Percentiles rank a stretch among this genome's conserved stretches.
phyloP scores from a whole-genome alignment of 2,888 invertebrate species.

The Protodeltote pygarga region DNA sequence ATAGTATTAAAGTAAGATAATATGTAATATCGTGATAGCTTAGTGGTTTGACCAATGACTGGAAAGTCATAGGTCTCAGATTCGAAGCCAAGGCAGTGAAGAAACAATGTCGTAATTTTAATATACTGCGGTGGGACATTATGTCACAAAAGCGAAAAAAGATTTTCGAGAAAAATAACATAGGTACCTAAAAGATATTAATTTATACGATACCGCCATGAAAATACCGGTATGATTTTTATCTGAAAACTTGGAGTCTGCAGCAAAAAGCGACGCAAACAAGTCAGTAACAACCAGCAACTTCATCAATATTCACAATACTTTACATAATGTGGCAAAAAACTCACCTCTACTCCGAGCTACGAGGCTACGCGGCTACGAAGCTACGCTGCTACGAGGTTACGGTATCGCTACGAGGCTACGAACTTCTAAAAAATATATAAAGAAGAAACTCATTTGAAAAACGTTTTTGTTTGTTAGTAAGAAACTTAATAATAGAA shows the following conservation, averaged over 20 bases:
- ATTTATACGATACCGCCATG: conserved; percentile 10
- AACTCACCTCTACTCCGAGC: conserved; percentile 15
- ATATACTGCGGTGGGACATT: too few species aligned
- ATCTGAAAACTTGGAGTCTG: conserved; percentile 21
- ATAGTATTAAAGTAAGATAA: too few species aligned
- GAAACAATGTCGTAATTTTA: too few species aligned
- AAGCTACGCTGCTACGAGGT: conserved; percentile 22
- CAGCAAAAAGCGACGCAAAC: conserved; percentile 14
- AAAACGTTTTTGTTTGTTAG: conserved; percentile 44
- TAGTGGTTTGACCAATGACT: too few species aligned
- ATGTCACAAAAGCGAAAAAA: not conserved
- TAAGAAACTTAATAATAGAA: too few species aligned
- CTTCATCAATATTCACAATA: conserved; percentile 43
- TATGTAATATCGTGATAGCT: too few species aligned
- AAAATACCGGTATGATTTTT: conserved; percentile 10
- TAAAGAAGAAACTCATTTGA: conserved; percentile 46
- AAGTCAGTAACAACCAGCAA: conserved; percentile 28
- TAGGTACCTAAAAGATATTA: conserved; percentile 9
- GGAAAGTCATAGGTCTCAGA: too few species aligned
- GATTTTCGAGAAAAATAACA: not conserved
- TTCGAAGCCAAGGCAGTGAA: too few species aligned
- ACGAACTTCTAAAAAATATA: conserved; percentile 36
- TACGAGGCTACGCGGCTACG: conserved; percentile 21
- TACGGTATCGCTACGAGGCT: conserved; percentile 29
- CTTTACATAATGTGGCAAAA: conserved; percentile 33